Conservation (phyloP, 2,113 vertebrate species). For the Pseudorhombus dupliciocellatus region DNA sequence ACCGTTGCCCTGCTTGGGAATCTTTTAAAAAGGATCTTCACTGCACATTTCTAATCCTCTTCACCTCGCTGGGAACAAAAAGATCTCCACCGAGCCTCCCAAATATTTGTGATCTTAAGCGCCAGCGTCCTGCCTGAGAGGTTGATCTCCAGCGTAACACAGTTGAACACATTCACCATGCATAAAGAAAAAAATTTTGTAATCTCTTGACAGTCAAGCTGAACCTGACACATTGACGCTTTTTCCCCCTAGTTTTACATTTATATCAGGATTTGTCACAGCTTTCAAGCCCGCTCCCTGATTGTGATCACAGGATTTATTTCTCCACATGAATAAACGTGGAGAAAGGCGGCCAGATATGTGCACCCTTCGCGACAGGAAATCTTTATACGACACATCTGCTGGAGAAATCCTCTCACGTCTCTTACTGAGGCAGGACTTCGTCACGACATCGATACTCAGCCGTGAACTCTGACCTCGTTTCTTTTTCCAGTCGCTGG, state of each 20-base stretch:
- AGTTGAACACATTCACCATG: slow-evolving; percentile 27
- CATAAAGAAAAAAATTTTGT: slow-evolving; percentile 35
- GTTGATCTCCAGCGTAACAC: slow-evolving; percentile 35
- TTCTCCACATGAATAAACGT: slow-evolving; percentile 73
- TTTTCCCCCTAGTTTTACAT: slow-evolving; percentile 67
- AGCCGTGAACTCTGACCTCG: slow-evolving; percentile 39
- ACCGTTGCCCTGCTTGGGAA: background rate
- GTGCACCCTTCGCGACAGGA: slow-evolving; percentile 71
- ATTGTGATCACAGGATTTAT: slow-evolving; percentile 80
- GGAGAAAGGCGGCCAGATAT: slow-evolving; percentile 65
- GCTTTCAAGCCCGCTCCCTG: slow-evolving; percentile 62
- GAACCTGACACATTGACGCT: slow-evolving; percentile 63
- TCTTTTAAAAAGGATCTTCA: slow-evolving; percentile 4
- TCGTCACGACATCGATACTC: slow-evolving; percentile 21
- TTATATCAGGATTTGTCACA: slow-evolving; percentile 78
- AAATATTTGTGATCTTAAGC: slow-evolving; percentile 18
- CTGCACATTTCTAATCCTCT: slow-evolving; percentile 14
- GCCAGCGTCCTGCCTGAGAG: slow-evolving; percentile 16
- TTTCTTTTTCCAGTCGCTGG: background rate
- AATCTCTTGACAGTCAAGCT: slow-evolving; percentile 53
- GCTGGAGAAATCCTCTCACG: slow-evolving; percentile 68
- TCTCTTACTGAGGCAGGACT: slow-evolving; percentile 57
- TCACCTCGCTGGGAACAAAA: slow-evolving; percentile 7
- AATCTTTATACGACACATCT: slow-evolving; percentile 74
- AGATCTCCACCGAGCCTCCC: background rate